These are phyloP conservation scores for Scleropages formosus DNA, from an alignment of 2,797 vertebrate species.

Conservation along the genomic window DNA sequence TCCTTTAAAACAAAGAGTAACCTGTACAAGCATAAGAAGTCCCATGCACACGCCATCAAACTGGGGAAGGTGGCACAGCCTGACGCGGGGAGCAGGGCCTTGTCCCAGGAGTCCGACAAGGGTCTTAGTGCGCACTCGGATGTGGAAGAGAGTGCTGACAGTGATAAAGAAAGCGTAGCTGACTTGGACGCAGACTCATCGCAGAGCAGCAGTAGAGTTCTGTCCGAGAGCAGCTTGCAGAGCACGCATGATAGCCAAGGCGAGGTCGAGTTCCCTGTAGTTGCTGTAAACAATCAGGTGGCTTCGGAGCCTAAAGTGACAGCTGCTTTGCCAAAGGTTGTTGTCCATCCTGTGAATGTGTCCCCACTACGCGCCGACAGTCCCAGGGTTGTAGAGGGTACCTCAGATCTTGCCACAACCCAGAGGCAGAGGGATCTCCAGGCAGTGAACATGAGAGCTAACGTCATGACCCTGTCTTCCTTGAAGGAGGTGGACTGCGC, in stretches of 20 bases:
- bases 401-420: constrained; percentile 72
- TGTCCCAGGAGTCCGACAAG: constrained; percentile 93
- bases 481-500: constrained; percentile 76
- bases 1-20: constrained; percentile 99
- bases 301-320: constrained; percentile 73
- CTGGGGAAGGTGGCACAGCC: constrained; percentile 86
- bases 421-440: constrained; percentile 83
- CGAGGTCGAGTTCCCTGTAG: constrained; percentile 55
- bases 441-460: constrained; percentile 62
- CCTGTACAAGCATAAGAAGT: constrained; percentile 99
- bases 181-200: constrained; percentile 79
- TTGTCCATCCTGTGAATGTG: constrained; percentile 86
- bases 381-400: constrained; percentile 76
- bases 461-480: constrained; percentile 64
- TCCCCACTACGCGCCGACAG: constrained; percentile 85
- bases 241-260: constrained; percentile 63
- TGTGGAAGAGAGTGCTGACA: constrained; percentile 88
- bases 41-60: constrained; percentile 95
- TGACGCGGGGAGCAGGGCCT: constrained; percentile 78
- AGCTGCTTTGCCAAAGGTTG: constrained; percentile 86
- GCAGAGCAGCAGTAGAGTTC: constrained; percentile 69
- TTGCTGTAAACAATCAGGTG: constrained; percentile 58
- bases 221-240: constrained; percentile 70
- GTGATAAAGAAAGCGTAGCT: constrained; percentile 85
- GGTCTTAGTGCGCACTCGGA: constrained; percentile 86